Conservation (phyloP, 64 coral and sea anemone genomes). For the Orbicella faveolata region DNA sequence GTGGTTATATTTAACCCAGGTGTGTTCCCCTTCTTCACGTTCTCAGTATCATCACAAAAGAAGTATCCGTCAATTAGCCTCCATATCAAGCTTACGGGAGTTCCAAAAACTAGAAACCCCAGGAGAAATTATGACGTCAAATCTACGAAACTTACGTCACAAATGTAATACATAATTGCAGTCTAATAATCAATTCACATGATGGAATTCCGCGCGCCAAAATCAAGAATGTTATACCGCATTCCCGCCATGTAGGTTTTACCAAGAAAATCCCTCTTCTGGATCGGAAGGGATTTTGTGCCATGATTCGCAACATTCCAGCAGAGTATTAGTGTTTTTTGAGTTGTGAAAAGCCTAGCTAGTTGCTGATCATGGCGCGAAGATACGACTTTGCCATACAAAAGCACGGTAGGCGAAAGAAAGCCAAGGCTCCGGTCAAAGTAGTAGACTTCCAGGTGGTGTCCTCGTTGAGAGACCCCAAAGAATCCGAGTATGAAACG, state of each 20-base stretch:
- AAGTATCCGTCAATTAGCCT: no score
- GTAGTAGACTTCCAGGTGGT: conserved; percentile 29
- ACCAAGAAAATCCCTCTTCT: conserved; percentile 20
- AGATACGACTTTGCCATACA: conserved; percentile 70
- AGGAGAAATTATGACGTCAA: conserved; percentile 19
- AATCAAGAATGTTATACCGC: not conserved
- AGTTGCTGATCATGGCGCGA: conserved; percentile 41
- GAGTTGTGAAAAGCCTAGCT: no score
- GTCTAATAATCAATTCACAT: not conserved
- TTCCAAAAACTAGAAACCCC: not conserved
- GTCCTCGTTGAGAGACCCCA: not conserved
- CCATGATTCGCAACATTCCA: not conserved
- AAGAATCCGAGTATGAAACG: not conserved
- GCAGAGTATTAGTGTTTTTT: not conserved
- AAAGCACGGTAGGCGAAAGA: conserved; percentile 19
- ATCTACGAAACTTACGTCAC: not conserved
- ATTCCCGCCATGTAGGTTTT: not conserved
- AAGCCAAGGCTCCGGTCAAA: not conserved
- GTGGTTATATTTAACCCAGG: no score
- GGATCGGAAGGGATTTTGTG: not conserved
- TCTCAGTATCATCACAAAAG: no score
- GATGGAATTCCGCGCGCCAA: not conserved
- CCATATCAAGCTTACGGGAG: no score
- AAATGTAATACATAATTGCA: not conserved
- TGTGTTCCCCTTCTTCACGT: no score